Percentiles rank a stretch among this genome's conserved stretches.
Evolutionary conservation across 2,888 invertebrate genomes (phyloP).

Genomic region (Melieria crassipennis): DNA sequence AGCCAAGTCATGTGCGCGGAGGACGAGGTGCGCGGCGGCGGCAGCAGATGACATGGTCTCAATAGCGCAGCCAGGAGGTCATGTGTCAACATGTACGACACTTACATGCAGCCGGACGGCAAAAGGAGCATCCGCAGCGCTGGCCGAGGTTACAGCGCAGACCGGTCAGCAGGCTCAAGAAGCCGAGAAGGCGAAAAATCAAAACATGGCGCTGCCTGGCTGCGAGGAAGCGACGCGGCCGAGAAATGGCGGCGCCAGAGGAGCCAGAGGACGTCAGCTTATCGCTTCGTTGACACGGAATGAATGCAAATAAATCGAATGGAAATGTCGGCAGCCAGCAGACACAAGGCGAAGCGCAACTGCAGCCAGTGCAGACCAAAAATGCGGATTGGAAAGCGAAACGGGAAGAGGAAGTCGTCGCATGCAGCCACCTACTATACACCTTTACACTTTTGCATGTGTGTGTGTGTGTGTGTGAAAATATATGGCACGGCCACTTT

Average conservation of each 20-base stretch:
- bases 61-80: constrained; percentile 23
- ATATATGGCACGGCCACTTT: constrained; percentile 2
- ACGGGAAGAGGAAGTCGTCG: neutral
- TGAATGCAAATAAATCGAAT: constrained; percentile 57
- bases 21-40: neutral
- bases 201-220: too few relatives aligned
- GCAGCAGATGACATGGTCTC: constrained; percentile 24
- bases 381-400: constrained; percentile 21
- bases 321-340: constrained; percentile 49
- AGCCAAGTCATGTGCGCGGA: neutral
- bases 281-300: constrained; percentile 32
- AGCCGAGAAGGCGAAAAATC: too few relatives aligned
- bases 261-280: constrained; percentile 16
- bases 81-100: constrained; percentile 11
- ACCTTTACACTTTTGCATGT: constrained; percentile 3
- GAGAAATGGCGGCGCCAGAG: too few relatives aligned
- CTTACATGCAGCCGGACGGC: constrained; percentile 5
- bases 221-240: too few relatives aligned
- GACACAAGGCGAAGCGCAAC: constrained; percentile 45
- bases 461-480: constrained; percentile 11
- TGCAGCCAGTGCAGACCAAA: constrained; percentile 44
- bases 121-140: neutral
- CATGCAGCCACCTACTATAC: neutral
- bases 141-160: too few relatives aligned
- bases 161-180: too few relatives aligned